Percentiles rank a stretch among this genome's conserved stretches.
These are phyloP conservation scores for Liposcelis brunnea DNA, from an alignment of 2,888 invertebrate species.

Conservation along the genomic window DNA sequence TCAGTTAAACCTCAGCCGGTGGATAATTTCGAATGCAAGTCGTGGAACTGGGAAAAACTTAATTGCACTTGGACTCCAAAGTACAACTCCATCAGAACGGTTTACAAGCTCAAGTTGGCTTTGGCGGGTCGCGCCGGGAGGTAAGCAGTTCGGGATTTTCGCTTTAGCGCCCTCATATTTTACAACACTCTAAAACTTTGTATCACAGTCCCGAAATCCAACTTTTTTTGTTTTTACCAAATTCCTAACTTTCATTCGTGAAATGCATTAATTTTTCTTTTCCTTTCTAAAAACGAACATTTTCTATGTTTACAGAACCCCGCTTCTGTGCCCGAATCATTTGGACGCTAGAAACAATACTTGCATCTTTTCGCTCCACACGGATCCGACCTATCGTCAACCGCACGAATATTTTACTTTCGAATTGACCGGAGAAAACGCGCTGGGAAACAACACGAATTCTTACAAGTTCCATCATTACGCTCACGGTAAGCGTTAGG, in stretches of 20 bases:
- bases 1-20: conserved; percentile 43
- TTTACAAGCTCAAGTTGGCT: conserved; percentile 33
- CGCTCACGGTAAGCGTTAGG: conserved; percentile 31
- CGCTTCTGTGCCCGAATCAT: conserved; percentile 20
- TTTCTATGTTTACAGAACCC: conserved; percentile 14
- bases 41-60: conserved; percentile 53
- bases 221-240: too few species aligned
- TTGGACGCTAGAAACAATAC: conserved; percentile 20
- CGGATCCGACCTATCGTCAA: conserved; percentile 36
- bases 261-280: conserved; percentile 8
- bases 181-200: too few species aligned
- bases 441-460: conserved; percentile 36
- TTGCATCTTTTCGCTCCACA: conserved; percentile 33
- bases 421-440: conserved; percentile 39
- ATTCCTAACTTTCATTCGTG: too few species aligned
- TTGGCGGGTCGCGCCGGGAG: conserved; percentile 27
- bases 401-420: conserved; percentile 36
- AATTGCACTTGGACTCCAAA: conserved; percentile 56
- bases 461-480: conserved; percentile 40
- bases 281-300: conserved; percentile 2
- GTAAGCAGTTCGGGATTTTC: conserved; percentile 21
- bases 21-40: conserved; percentile 51
- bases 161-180: conserved; percentile 19
- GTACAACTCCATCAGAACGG: conserved; percentile 36
- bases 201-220: too few species aligned